Conservation (phyloP, 2,797 vertebrate species). For the Acanthopagrus latus region DNA sequence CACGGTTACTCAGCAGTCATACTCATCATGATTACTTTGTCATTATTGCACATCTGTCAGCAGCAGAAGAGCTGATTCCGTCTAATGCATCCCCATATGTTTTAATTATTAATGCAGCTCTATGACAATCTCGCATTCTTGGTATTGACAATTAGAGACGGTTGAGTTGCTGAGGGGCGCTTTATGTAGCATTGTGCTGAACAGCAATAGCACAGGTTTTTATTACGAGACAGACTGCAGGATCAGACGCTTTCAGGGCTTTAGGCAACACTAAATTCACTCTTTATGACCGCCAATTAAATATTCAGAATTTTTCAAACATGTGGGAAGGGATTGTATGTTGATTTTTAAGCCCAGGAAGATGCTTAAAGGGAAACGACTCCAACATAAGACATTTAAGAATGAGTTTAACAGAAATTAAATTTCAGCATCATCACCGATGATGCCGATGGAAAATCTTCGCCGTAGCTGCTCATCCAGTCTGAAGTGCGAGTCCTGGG, state of each 20-base stretch:
- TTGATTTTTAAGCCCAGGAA: constrained; percentile 15
- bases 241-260: constrained; percentile 19
- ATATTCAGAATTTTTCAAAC: neutral
- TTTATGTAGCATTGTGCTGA: constrained; percentile 14
- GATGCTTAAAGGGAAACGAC: constrained; percentile 3
- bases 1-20: constrained; percentile 23
- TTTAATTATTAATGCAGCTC: constrained; percentile 59
- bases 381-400: neutral
- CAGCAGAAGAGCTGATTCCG: constrained; percentile 42
- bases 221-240: constrained; percentile 26
- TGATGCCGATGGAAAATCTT: too few species aligned
- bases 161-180: constrained; percentile 34
- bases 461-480: too few species aligned
- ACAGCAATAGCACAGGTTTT: constrained; percentile 29
- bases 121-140: constrained; percentile 37
- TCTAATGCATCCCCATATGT: constrained; percentile 43
- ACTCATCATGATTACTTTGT: constrained; percentile 36
- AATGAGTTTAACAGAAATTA: too few species aligned
- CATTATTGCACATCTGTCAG: constrained; percentile 58
- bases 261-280: constrained; percentile 7
- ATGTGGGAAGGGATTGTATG: neutral
- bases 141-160: constrained; percentile 37
- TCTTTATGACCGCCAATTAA: constrained; percentile 10
- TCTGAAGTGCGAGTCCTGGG: too few species aligned
- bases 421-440: too few species aligned